A percentile compares a stretch with the other conserved stretches of the same genome.
phyloP scores from a whole-genome alignment of 2,113 vertebrate genomes.

The Chaetura pelagica region DNA sequence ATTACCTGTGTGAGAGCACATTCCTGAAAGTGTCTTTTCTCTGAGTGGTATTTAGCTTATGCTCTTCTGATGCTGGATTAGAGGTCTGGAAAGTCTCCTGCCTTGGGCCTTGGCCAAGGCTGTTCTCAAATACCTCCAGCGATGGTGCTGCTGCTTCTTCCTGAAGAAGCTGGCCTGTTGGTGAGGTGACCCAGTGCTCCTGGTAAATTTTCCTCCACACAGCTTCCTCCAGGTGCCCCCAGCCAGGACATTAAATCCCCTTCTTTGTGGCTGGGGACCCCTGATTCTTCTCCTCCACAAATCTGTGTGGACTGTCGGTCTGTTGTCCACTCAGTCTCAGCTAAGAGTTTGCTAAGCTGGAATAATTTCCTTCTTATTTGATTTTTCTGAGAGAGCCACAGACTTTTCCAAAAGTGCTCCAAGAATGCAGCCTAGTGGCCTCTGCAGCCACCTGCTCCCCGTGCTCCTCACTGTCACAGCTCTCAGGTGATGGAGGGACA shows the following conservation, averaged over 20 bases:
- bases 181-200: not conserved
- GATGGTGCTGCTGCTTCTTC: not conserved
- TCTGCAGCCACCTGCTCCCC: not conserved
- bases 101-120: constrained; percentile 36
- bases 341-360: not conserved
- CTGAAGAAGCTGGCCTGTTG: constrained; percentile 2
- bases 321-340: not conserved
- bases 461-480: not conserved
- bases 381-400: not conserved
- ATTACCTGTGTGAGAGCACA: constrained; percentile 2
- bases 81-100: constrained; percentile 50
- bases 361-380: not conserved
- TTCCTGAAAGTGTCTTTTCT: constrained; percentile 5
- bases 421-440: constrained; percentile 13
- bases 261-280: not conserved
- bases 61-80: constrained; percentile 48
- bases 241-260: not conserved
- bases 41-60: not conserved
- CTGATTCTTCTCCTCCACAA: not conserved
- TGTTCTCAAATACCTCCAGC: constrained; percentile 33
- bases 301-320: fast-evolving
- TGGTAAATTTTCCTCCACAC: not conserved
- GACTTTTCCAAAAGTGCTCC: not conserved
- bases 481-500: not conserved
- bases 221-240: not conserved